Evolutionary conservation across 64 coral and sea anemone genomes (phyloP), one percentile per base, ranked within the genome.

Genomic region (Dendrophyllia cribrosa): DNA sequence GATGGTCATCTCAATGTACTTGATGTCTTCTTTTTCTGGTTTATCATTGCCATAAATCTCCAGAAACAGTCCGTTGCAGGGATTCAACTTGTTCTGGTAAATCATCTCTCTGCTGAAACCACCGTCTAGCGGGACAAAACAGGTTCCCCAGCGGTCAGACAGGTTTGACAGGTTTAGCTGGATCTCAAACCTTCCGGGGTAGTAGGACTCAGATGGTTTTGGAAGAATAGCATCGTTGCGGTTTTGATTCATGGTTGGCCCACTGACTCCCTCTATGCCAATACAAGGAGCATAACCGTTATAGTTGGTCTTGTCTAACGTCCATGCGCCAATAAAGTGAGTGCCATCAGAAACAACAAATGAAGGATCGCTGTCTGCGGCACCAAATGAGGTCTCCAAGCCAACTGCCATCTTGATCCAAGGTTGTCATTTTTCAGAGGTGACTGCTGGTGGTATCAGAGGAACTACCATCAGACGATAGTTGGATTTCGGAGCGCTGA

Each of bases 121-220:
- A 17, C 66, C 43, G 48, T 71, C 85, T 7, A 34, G 49, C 25
- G 85, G 46, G 56, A 87, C 22, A n/a, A 72, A 86, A 43, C 83
- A 86, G 46, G 64, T 86, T 70, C 83, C 83, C 83, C 83, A 86
- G 9, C 26, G 83, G 23, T 87, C 85, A 58, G 51, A 53, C 34
- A 34, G 34, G 51, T 58, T 87, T 10, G n/a, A n/a, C 43, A 71
- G 85, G 51, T 58, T 87, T 10, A 87, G 43, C 2, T 68, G 69
- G 49, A 87, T 72, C n/a, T 72, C 85, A 48, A 87, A 87, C 49
- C 72, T 68, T 19, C 85, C 85, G 2, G 85, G 84, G 6, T 87
- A 87, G 4, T 23, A 43, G 20, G 68, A 53, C 2, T 15, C 47
- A 11, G 66, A 70, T 56, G 51, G 4, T 15, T 24, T 49, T 3